Evolutionary conservation across 2,888 invertebrate species (phyloP).

Genomic region (Melikaiella ostensackeni): DNA sequence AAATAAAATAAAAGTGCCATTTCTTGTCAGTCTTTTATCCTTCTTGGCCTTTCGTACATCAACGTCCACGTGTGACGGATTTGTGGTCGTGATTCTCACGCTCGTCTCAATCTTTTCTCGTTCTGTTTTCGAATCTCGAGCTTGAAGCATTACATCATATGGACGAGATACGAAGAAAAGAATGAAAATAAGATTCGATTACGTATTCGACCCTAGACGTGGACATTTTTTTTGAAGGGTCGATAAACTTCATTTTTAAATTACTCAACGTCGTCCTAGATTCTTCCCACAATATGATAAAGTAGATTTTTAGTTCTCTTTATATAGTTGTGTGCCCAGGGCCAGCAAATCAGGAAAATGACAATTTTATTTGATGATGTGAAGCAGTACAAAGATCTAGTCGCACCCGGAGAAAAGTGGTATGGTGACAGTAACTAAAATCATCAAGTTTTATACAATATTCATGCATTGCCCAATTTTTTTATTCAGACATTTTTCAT

Average conservation of each 20-base stretch:
- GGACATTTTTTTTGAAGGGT: constrained; percentile 4
- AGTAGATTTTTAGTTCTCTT: neutral
- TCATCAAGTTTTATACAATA: too few relatives aligned
- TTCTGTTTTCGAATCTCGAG: constrained; percentile 12
- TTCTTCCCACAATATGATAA: neutral
- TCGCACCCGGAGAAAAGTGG: too few relatives aligned
- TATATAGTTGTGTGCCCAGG: neutral
- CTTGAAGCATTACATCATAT: constrained; percentile 11
- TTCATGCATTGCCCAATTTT: too few relatives aligned
- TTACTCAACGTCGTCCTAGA: neutral
- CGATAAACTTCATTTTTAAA: constrained; percentile 16
- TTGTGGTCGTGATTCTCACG: constrained; percentile 12
- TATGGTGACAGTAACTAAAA: too few relatives aligned
- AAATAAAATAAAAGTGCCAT: neutral
- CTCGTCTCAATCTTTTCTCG: constrained; percentile 22
- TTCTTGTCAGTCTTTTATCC: neutral
- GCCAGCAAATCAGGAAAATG: neutral
- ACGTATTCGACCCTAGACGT: constrained; percentile 12
- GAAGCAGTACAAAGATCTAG: too few relatives aligned
- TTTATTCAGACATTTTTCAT: too few relatives aligned
- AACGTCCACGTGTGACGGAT: neutral
- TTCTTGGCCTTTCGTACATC: constrained; percentile 2
- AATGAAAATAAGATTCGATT: constrained; percentile 30
- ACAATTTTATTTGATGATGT: neutral
- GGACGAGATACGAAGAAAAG: neutral